phyloP scores from a whole-genome alignment of 2,113 vertebrate species.

The Rallus limicola region DNA sequence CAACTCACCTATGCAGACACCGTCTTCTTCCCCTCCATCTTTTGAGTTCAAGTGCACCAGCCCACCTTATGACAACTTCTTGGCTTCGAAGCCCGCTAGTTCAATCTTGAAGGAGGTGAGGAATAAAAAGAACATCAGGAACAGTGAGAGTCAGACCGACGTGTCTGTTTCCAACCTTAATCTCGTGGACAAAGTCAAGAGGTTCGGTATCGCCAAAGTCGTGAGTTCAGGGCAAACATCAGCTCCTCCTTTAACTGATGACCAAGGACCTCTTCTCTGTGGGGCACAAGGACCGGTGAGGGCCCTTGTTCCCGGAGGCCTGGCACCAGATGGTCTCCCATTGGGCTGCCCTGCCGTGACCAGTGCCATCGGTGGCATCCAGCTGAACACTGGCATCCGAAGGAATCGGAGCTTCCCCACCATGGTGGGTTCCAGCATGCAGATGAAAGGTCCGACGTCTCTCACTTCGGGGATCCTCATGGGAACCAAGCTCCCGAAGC shows the following conservation, averaged over 20 bases:
- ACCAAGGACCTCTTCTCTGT: conserved; percentile 80
- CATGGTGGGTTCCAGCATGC: conserved; percentile 97
- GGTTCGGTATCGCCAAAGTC: conserved; percentile 85
- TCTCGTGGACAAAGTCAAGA: conserved; percentile 94
- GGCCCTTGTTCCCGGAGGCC: conserved; percentile 77
- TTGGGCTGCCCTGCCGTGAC: conserved; percentile 73
- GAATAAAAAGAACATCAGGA: conserved; percentile 80
- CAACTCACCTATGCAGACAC: conserved; percentile 88
- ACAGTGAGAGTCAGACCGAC: conserved; percentile 88
- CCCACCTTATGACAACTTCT: conserved; percentile 89
- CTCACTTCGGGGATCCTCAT: conserved; percentile 86
- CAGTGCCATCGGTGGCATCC: conserved; percentile 82
- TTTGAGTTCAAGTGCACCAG: conserved; percentile 89
- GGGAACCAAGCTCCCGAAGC: conserved; percentile 81
- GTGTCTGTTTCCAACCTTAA: conserved; percentile 89
- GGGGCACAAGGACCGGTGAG: conserved; percentile 83
- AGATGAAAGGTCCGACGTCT: conserved; percentile 90
- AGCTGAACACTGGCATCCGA: conserved; percentile 87
- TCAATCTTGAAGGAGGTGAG: conserved; percentile 92
- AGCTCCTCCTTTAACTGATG: conserved; percentile 66
- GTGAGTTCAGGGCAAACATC: conserved; percentile 74
- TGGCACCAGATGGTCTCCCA: conserved; percentile 71
- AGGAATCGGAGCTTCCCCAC: conserved; percentile 94
- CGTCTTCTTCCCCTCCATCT: conserved; percentile 76
- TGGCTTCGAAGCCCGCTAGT: conserved; percentile 94